A percentile compares a stretch with the other conserved stretches of the same genome.
Evolutionary conservation across 2,797 vertebrate genomes (phyloP).

Genomic region (Melanotaenia nigrans): DNA sequence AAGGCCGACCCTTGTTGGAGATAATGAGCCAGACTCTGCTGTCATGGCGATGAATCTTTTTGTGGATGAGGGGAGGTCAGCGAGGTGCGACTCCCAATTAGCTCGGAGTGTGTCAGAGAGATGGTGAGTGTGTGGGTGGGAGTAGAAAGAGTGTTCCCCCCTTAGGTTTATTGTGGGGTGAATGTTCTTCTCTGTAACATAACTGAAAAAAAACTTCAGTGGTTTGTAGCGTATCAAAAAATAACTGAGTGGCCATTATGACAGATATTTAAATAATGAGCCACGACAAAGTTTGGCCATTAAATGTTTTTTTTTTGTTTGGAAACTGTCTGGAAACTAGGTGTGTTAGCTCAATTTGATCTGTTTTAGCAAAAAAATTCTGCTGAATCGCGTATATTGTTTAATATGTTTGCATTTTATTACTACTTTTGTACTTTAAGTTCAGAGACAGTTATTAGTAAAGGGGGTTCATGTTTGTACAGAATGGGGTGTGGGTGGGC

Average conservation of each 20-base stretch:
- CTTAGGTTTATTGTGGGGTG: conserved; percentile 10
- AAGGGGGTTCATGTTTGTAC: too few species aligned
- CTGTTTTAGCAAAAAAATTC: too few species aligned
- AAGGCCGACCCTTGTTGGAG: conserved; percentile 63
- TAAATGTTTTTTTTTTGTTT: background rate
- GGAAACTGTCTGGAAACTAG: too few species aligned
- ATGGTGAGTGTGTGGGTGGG: conserved; percentile 17
- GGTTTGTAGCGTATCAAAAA: background rate
- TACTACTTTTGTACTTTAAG: too few species aligned
- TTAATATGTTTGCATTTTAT: too few species aligned
- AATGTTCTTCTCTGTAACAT: conserved; percentile 15
- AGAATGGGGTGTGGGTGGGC: too few species aligned
- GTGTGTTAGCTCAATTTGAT: too few species aligned
- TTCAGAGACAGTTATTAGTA: too few species aligned
- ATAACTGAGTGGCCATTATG: background rate
- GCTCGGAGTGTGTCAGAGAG: conserved; percentile 40
- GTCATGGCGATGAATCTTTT: conserved; percentile 56
- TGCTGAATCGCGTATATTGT: too few species aligned
- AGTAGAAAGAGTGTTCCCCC: background rate
- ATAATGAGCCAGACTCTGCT: conserved; percentile 65
- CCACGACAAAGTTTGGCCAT: background rate
- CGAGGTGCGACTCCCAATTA: conserved; percentile 63
- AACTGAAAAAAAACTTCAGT: background rate
- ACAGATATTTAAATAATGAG: conserved; percentile 1
- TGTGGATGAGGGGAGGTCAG: conserved; percentile 56